Conservation (phyloP, 2,888 invertebrate genomes). For the Teleogryllus oceanicus region DNA sequence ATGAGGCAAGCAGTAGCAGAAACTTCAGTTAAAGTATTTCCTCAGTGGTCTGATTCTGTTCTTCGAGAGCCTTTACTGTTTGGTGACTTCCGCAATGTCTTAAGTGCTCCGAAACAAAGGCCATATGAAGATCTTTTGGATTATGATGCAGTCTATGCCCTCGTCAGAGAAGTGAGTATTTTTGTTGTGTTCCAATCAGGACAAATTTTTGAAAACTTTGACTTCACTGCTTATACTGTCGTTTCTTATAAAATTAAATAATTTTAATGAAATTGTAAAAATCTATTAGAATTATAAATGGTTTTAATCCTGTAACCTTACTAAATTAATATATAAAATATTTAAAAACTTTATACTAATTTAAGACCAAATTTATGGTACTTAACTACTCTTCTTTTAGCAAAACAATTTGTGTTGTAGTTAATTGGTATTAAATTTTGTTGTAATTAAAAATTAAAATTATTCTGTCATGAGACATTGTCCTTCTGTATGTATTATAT, state of each 20-base stretch:
- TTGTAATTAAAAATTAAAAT: neutral
- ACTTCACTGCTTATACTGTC: neutral
- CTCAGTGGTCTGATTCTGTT: neutral
- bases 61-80: neutral
- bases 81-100: conserved; percentile 21
- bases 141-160: conserved; percentile 19
- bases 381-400: too few species aligned
- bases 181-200: neutral
- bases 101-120: neutral
- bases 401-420: too few species aligned
- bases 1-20: neutral
- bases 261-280: neutral
- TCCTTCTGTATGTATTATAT: neutral
- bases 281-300: neutral
- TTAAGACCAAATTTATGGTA: too few species aligned
- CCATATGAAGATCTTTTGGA: conserved; percentile 22
- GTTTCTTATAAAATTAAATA: neutral
- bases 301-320: too few species aligned
- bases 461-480: neutral
- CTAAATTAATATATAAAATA: too few species aligned
- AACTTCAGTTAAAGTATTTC: neutral
- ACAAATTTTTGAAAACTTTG: neutral
- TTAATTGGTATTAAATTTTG: neutral
- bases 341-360: too few species aligned
- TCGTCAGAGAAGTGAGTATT: conserved; percentile 18